phyloP scores from a whole-genome alignment of 2,888 invertebrate species.

The Eupithecia centaureata region DNA sequence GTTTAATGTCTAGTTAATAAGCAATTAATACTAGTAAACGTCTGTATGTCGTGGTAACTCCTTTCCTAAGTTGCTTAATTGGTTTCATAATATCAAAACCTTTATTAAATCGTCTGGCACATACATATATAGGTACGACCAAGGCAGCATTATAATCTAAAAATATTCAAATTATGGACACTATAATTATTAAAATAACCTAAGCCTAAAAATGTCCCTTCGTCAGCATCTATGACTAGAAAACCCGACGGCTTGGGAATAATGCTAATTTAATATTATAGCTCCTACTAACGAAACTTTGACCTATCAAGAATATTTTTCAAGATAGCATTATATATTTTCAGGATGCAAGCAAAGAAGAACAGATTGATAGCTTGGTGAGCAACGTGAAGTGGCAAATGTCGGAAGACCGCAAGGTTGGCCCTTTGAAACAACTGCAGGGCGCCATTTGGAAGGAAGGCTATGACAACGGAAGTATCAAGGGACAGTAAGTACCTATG shows the following conservation, averaged over 20 bases:
- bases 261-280: no score
- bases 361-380: slow-evolving; percentile 85
- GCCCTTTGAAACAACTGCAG: slow-evolving; percentile 93
- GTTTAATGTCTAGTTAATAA: no score
- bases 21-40: background rate
- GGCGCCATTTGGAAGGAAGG: slow-evolving; percentile 95
- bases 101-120: background rate
- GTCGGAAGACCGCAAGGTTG: slow-evolving; percentile 90
- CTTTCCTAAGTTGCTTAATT: no score
- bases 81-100: no score
- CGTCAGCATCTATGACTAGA: background rate
- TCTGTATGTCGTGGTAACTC: no score
- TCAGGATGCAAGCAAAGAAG: slow-evolving; percentile 77
- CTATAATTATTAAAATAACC: background rate
- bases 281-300: no score
- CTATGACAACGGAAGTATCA: slow-evolving; percentile 89
- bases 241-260: background rate
- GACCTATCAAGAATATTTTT: no score
- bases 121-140: no score
- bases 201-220: background rate
- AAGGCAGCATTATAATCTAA: no score
- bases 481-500: slow-evolving; percentile 97
- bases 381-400: slow-evolving; percentile 92
- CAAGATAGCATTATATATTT: slow-evolving; percentile 37
- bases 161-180: no score